Percentiles rank a stretch among this genome's conserved stretches.
Evolutionary conservation across 2,888 invertebrate genomes (phyloP).

Genomic region (Limnephilus marmoratus): DNA sequence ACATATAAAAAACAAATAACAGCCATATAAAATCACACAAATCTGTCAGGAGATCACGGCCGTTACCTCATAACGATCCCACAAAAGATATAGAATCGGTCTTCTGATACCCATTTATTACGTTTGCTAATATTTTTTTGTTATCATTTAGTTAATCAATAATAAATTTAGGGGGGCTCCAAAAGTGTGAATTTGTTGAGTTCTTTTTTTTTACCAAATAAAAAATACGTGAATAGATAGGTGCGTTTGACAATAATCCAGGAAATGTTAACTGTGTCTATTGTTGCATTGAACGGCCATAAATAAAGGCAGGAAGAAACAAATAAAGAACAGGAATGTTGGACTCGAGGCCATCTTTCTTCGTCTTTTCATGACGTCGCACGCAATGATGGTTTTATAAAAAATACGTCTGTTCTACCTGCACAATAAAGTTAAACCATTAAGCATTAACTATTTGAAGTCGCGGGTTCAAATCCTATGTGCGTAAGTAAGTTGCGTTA

Average conservation of each 20-base stretch:
- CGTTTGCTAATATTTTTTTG: too few relatives aligned
- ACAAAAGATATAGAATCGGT: too few relatives aligned
- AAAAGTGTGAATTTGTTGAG: too few relatives aligned
- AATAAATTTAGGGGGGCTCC: too few relatives aligned
- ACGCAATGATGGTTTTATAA: constrained; percentile 56
- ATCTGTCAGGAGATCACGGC: too few relatives aligned
- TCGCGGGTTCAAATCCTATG: too few relatives aligned
- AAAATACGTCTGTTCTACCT: constrained; percentile 57
- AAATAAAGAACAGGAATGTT: constrained; percentile 58
- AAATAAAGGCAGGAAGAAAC: constrained; percentile 41
- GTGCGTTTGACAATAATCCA: background rate
- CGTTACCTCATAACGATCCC: too few relatives aligned
- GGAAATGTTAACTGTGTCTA: background rate
- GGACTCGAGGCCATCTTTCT: constrained; percentile 62
- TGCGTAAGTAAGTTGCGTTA: too few relatives aligned
- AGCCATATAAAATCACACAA: too few relatives aligned
- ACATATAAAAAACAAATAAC: too few relatives aligned
- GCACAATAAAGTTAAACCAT: constrained; percentile 5
- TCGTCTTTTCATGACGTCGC: constrained; percentile 61
- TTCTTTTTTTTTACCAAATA: background rate
- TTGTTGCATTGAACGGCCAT: background rate
- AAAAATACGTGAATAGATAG: background rate
- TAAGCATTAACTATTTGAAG: background rate
- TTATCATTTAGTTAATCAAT: too few relatives aligned
- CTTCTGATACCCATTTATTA: too few relatives aligned